These are phyloP conservation scores for Bucco capensis DNA, from an alignment of 2,113 vertebrate species.

Conservation along the genomic window DNA sequence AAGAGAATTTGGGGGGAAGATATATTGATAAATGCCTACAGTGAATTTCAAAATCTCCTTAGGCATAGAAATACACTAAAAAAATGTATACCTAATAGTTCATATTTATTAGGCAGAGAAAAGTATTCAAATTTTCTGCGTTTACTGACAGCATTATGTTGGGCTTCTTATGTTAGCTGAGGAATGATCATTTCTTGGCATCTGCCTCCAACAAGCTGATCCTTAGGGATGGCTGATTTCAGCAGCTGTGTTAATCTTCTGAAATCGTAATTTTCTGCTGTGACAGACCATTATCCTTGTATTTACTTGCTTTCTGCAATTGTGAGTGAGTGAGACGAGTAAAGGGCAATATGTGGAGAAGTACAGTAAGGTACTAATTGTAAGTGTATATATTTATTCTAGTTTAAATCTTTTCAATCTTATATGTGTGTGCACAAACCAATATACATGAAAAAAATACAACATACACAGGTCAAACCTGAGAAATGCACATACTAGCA, in stretches of 20 bases:
- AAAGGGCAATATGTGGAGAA: neutral
- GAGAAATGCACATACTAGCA: neutral
- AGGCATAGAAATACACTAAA: neutral
- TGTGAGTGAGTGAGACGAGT: too few relatives aligned
- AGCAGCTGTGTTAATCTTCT: neutral
- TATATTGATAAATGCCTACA: neutral
- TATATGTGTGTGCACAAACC: neutral
- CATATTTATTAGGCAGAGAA: neutral
- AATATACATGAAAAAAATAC: neutral
- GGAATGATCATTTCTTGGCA: neutral
- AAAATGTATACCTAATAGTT: neutral
- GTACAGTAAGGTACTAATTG: neutral
- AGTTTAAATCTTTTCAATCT: neutral
- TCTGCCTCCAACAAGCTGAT: neutral
- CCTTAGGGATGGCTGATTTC: neutral
- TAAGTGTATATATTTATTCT: neutral
- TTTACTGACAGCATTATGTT: neutral
- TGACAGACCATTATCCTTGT: neutral
- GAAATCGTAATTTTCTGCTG: neutral
- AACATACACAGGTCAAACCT: neutral
- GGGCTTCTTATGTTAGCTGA: neutral
- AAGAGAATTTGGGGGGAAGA: neutral
- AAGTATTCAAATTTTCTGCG: neutral
- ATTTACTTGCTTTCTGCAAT: neutral
- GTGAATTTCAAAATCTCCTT: neutral